A percentile compares a stretch with the other conserved stretches of the same genome.
Conservation (phyloP, 2,797 vertebrate species). For the Onychomys torridus region DNA sequence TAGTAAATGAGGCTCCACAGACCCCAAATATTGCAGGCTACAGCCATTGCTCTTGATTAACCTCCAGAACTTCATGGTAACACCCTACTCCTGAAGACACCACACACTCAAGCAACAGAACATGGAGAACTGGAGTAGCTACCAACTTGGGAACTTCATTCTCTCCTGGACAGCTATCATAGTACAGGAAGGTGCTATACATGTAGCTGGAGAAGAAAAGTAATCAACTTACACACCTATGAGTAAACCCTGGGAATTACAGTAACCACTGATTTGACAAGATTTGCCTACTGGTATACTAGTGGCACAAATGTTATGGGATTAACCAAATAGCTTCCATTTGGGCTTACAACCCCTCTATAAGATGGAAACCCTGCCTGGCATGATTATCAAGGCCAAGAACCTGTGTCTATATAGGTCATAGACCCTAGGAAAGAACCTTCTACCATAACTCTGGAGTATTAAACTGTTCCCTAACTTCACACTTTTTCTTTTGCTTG, state of each 20-base stretch:
- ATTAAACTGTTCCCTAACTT: not conserved
- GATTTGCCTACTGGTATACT: not conserved
- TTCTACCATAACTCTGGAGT: not conserved
- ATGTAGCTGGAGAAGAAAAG: not conserved
- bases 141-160: not conserved
- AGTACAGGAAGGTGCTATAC: not conserved
- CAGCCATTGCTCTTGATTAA: not conserved
- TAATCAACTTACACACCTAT: not conserved
- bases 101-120: not conserved
- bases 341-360: not conserved
- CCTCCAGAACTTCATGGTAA: not conserved
- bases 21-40: not conserved
- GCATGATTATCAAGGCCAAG: not conserved
- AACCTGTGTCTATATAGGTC: not conserved
- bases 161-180: not conserved
- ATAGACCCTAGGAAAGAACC: not conserved
- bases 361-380: no score
- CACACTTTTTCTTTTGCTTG: not conserved
- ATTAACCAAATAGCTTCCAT: not conserved
- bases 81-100: not conserved
- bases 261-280: not conserved
- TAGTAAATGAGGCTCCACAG: not conserved
- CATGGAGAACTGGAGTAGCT: not conserved
- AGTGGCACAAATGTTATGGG: not conserved
- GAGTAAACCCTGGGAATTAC: not conserved